These are phyloP conservation scores for Fulmarus glacialis DNA, from an alignment of 2,113 vertebrate genomes.

Conservation along the genomic window DNA sequence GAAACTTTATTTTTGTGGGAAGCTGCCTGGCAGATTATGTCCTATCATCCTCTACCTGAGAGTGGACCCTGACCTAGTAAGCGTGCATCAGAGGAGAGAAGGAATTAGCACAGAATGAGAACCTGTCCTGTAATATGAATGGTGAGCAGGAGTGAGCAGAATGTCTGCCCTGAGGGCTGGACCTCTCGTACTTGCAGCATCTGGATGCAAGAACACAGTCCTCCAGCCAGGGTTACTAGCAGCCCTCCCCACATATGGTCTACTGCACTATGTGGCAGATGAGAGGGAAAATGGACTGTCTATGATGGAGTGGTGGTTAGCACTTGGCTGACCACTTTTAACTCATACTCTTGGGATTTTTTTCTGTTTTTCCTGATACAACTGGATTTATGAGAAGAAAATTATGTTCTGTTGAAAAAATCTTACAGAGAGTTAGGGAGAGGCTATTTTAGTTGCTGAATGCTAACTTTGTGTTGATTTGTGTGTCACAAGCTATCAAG, in stretches of 20 bases:
- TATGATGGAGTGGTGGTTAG: neutral
- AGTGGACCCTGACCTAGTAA: neutral
- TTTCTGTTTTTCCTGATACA: neutral
- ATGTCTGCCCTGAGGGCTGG: neutral
- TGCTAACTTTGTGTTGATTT: neutral
- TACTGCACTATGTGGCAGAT: neutral
- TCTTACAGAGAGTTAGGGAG: neutral
- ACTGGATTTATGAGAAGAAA: neutral
- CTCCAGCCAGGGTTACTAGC: neutral
- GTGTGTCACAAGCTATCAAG: neutral
- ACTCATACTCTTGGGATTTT: neutral
- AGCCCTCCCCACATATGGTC: neutral
- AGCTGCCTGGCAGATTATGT: neutral
- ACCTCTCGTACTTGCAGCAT: fast-evolving
- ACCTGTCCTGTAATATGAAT: neutral
- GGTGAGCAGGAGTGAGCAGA: neutral
- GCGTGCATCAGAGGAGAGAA: neutral
- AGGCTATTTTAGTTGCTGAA: neutral
- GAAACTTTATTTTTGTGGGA: neutral
- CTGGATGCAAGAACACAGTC: neutral
- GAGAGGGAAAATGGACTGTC: neutral
- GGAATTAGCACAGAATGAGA: neutral
- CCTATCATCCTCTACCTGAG: neutral
- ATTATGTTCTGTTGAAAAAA: neutral
- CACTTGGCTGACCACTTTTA: neutral